A percentile compares a stretch with the other conserved stretches of the same genome.
Conservation (phyloP, 1,140 invertebrate species). For the Ceratosolen solmsi region DNA sequence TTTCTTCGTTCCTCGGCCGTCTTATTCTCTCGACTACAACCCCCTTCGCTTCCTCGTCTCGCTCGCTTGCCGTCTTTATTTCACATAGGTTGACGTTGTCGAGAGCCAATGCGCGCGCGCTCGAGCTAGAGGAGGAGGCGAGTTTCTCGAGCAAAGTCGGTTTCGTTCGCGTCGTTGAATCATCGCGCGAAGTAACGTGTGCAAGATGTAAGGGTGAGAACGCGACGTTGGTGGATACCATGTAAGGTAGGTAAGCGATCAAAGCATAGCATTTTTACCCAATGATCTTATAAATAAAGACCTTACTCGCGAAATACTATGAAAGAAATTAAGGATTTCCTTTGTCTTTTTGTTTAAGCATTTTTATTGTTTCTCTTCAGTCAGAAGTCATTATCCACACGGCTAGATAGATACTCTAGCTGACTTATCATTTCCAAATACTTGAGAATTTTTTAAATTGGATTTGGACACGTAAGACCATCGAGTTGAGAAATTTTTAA, state of each 20-base stretch:
- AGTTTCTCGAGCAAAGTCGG: neutral
- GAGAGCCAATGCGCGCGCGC: neutral
- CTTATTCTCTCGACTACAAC: neutral
- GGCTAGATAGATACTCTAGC: no score
- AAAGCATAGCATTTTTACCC: neutral
- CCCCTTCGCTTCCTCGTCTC: neutral
- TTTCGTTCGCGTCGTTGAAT: constrained; percentile 11
- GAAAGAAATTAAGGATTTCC: no score
- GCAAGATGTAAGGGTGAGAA: constrained; percentile 6
- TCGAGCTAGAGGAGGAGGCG: neutral
- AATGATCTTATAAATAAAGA: neutral
- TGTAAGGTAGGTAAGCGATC: constrained; percentile 10
- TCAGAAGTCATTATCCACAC: no score
- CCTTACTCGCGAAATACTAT: neutral
- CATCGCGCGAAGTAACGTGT: constrained; percentile 18
- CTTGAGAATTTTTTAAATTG: no score
- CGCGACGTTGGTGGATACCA: neutral
- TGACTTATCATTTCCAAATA: no score
- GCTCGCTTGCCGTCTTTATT: neutral
- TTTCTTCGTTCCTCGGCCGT: neutral
- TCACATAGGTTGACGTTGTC: neutral
- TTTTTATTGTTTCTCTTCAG: neutral
- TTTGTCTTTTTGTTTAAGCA: no score
- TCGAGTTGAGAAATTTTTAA: no score
- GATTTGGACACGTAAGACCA: no score